Evolutionary conservation across 2,888 invertebrate species (phyloP), one percentile per base, ranked within the genome.

Genomic region (Schizaphis graminum): DNA sequence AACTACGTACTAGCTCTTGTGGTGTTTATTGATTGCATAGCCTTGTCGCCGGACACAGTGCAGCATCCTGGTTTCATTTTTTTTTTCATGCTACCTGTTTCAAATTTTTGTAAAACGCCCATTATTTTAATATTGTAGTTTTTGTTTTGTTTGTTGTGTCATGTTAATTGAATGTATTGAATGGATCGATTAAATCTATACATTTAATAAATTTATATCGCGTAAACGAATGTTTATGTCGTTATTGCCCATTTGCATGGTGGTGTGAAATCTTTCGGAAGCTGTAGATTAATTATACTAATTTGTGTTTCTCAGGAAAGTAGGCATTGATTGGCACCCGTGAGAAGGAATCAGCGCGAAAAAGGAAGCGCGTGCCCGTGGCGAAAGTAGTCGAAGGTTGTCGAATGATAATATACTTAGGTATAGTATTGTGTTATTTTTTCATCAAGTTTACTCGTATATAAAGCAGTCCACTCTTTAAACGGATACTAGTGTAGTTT

Each of bases 371-470:
- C 84, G 89, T 89, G 57, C 93, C 93, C 89, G 89, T 93, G 84
- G 93, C 93, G 93, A 93, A 93, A 93, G 93, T 93, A 93, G 93
- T 93, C 93, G 93, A 93, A 93, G 93, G 93, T 93, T 93, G 89
- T 56, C 93, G 89, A 93, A 93, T 93, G 93, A 93, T 93, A 93
- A 93, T 93, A 84, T 85, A 47, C 93, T 89, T 93, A 93, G 89
- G 93, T 93, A 92, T 89, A 89, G 92, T 89, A 93, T 93, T 92
- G 24, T 92, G n/a, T 88, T 93, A 53, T 92, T 90, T 67, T 88
- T 67, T 86, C 92, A 88, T 92, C 88, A 88, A 67, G 88, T 88
- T 67, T 49, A 87, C 35, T 84, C 35, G 93, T 89, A 89, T 93
- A 93, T 93, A 93, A 93, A 89, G 1, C 47, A 67, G 84, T 57